Base-by-base conservation (phyloP, 2,797 vertebrate genomes). In the Linurgus olivaceus region DNA sequence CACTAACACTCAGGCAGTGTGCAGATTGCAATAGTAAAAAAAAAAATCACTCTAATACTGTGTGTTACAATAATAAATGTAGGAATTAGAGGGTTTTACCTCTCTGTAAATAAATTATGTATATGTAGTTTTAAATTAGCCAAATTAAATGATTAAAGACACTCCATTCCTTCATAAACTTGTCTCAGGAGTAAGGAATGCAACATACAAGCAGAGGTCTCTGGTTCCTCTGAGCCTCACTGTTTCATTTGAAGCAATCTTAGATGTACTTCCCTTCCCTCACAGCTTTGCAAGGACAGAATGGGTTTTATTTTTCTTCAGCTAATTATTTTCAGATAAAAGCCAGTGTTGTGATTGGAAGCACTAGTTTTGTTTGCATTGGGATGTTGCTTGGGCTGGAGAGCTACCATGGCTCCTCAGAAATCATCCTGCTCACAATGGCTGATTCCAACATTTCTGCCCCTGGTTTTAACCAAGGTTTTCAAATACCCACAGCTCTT, bases 81-180 rank as follows among this genome's bases (percentile, higher is more conserved):
- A 98, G 92, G 96, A 98, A 98, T 98, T 98, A 98, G 98, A 98
- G 96, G 90, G 92, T 97, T 98, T 98, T 98, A 98, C 98, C 98
- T 98, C 95, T 96, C 97, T 98, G 93, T 86, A 94, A 94, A 98
- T 98, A 97, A 98, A 99, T 98, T 98, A 98, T 98, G 97, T 97
- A 98, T 97, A 86, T 90, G 75, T 67, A 96, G 97, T 97, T 98
- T 98, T 98, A 98, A 98, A 98, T 98, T 98, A 98, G 96, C 96
- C 94, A 97, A 98, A 99, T 98, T 98, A 97, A 98, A 98, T 98
- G 98, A 98, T 98, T 98, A 97, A 98, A 98, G 98, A 98, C 98
- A 98, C 98, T 98, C 80, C 97, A 98, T 98, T 98, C 97, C 98
- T 98, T 98, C 98, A 98, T 98, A 98, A 98, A 98, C 98, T 97